Evolutionary conservation across 2,888 invertebrate species (phyloP).

Genomic region (Caenorhabditis becei): DNA sequence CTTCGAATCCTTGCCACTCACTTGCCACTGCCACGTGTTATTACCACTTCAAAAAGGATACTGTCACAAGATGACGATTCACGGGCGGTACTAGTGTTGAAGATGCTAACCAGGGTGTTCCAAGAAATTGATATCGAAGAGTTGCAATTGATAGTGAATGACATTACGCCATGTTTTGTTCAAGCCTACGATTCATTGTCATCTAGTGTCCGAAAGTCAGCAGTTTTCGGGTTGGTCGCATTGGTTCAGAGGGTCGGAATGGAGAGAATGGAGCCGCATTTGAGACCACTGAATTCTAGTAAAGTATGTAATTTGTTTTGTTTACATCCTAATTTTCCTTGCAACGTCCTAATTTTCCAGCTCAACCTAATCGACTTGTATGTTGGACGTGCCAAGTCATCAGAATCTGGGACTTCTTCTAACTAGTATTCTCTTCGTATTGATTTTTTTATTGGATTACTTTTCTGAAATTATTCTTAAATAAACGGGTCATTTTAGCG

Average conservation of each 20-base stretch:
- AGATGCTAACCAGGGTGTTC: conserved; percentile 60
- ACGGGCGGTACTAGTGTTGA: conserved; percentile 41
- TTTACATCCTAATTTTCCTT: not conserved
- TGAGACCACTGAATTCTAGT: conserved; percentile 45
- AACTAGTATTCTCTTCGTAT: conserved; percentile 8
- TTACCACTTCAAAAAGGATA: conserved; percentile 26
- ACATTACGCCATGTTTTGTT: conserved; percentile 55
- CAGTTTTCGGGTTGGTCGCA: conserved; percentile 54
- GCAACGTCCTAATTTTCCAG: conserved; percentile 23
- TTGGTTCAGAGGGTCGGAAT: conserved; percentile 46
- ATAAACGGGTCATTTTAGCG: not conserved
- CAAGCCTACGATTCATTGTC: conserved; percentile 46
- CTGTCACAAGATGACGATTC: conserved; percentile 53
- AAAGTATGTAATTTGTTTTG: conserved; percentile 16
- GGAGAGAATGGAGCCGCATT: conserved; percentile 45
- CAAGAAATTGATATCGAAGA: conserved; percentile 55
- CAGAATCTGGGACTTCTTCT: conserved; percentile 52
- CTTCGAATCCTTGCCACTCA: conserved; percentile 52
- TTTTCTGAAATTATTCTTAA: not conserved
- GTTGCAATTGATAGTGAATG: conserved; percentile 42
- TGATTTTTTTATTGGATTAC: not conserved
- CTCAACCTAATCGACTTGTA: conserved; percentile 57
- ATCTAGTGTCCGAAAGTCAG: conserved; percentile 51
- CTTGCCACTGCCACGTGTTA: conserved; percentile 46
- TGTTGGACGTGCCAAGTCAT: conserved; percentile 54